A percentile compares a stretch with the other conserved stretches of the same genome.
Conservation (phyloP, 2,888 invertebrate species). For the Lysandra coridon region DNA sequence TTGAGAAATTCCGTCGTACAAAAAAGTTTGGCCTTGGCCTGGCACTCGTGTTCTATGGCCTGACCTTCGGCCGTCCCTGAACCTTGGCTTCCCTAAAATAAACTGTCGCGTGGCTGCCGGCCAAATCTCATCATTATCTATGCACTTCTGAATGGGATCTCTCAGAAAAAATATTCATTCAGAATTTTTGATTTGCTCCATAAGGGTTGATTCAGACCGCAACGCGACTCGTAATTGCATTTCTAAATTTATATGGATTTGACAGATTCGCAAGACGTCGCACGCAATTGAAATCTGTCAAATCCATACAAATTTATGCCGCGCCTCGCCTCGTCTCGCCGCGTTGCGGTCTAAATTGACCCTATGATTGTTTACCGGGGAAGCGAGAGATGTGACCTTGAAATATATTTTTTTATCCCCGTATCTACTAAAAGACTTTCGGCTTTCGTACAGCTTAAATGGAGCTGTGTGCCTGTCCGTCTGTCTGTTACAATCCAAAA, state of each 20-base stretch:
- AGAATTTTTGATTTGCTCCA: background rate
- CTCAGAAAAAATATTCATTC: background rate
- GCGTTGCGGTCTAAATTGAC: no score
- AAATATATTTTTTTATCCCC: no score
- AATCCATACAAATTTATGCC: no score
- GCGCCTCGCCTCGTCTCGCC: no score
- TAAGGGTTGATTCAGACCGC: background rate
- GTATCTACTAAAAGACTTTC: no score
- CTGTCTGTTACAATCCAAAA: no score
- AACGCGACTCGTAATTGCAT: no score
- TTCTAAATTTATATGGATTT: no score
- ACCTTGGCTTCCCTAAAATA: constrained; percentile 23
- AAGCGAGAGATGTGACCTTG: background rate
- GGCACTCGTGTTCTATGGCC: background rate
- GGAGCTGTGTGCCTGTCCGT: no score
- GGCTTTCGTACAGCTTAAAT: no score
- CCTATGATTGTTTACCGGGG: background rate
- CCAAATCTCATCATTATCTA: constrained; percentile 29
- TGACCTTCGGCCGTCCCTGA: constrained; percentile 19
- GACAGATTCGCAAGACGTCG: no score
- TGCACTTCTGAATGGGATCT: background rate
- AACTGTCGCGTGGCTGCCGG: constrained; percentile 23
- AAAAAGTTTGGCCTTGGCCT: constrained; percentile 7
- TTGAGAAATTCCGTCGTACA: background rate
- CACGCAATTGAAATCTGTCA: no score